phyloP scores from a whole-genome alignment of 2,797 vertebrate species.

The Acanthiza pusilla region DNA sequence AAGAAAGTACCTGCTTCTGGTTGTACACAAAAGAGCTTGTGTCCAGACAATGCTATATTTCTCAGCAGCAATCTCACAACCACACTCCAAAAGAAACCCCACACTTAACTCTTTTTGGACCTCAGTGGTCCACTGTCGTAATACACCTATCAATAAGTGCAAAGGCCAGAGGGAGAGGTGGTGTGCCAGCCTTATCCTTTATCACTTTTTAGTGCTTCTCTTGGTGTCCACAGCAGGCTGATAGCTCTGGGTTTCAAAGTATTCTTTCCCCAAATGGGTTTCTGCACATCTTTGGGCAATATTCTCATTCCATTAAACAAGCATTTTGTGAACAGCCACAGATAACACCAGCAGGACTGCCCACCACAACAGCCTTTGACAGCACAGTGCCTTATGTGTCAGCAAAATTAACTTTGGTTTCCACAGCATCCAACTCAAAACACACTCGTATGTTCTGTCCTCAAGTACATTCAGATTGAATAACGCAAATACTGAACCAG shows the following conservation, averaged over 20 bases:
- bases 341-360: neutral
- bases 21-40: neutral
- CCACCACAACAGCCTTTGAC: neutral
- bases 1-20: neutral
- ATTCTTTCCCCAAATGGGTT: neutral
- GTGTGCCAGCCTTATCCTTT: neutral
- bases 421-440: neutral
- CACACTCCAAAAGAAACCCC: neutral
- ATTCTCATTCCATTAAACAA: neutral
- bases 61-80: neutral
- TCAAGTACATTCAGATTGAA: neutral
- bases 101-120: neutral
- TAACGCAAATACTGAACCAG: neutral
- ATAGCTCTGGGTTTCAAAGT: neutral
- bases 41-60: accelerated
- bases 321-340: neutral
- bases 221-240: neutral
- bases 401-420: neutral
- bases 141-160: neutral
- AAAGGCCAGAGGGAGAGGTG: neutral
- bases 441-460: neutral
- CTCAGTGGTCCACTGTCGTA: neutral
- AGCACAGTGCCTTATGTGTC: neutral
- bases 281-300: neutral
- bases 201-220: neutral